A percentile compares a stretch with the other conserved stretches of the same genome.
Conservation (phyloP, 2,797 vertebrate species). For the Hapalemur alaotrensis region DNA sequence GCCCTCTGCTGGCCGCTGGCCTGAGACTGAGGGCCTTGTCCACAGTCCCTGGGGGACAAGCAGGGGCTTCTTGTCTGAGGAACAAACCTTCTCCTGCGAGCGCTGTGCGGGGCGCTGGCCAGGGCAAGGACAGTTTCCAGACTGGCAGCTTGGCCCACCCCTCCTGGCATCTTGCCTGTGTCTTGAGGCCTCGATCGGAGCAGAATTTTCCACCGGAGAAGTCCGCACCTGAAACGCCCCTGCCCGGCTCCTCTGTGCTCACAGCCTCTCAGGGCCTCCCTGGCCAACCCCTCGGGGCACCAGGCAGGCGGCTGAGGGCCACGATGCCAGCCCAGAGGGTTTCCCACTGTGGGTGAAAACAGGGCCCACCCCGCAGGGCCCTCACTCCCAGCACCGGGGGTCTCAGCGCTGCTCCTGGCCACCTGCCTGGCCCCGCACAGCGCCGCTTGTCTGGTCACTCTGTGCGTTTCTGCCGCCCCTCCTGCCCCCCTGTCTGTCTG, state of each 20-base stretch:
- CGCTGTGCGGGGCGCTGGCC: not conserved
- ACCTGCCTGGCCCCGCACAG: not conserved
- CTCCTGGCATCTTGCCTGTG: not conserved
- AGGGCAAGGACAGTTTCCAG: not conserved
- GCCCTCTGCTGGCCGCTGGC: not conserved
- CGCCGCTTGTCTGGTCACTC: rapidly evolving
- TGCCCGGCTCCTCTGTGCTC: not conserved
- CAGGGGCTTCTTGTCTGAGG: not conserved
- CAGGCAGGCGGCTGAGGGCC: not conserved
- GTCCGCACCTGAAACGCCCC: not conserved
- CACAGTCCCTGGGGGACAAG: not conserved
- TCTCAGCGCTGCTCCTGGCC: not conserved
- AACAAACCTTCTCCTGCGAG: not conserved
- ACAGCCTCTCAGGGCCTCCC: not conserved
- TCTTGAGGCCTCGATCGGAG: not conserved
- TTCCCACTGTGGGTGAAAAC: not conserved
- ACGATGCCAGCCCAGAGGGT: not conserved
- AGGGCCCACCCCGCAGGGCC: not conserved
- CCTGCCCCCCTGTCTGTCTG: not conserved
- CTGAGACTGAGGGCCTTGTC: not conserved
- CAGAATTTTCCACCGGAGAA: conserved; percentile 23
- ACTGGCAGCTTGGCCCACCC: not conserved
- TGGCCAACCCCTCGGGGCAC: not conserved
- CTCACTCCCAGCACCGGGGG: not conserved
- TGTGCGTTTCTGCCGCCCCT: not conserved